Conservation (phyloP, 2,797 vertebrate genomes). For the Nyctibius grandis region DNA sequence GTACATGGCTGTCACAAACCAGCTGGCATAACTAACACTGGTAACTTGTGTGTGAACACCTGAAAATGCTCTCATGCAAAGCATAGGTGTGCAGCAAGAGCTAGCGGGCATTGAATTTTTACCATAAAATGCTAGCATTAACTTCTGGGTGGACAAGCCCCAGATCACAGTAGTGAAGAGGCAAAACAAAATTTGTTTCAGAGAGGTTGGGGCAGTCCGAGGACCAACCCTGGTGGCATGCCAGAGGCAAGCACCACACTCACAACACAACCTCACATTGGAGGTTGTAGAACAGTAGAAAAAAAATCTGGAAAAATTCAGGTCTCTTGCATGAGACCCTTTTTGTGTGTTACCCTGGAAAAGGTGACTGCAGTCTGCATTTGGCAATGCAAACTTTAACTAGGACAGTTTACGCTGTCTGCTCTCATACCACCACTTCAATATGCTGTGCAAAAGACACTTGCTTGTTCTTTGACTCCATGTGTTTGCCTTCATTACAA, state of each 20-base stretch:
- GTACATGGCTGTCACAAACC: background rate
- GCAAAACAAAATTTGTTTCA: background rate
- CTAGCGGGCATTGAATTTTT: background rate
- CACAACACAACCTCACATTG: fast-evolving
- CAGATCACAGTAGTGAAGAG: background rate
- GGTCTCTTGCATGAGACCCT: background rate
- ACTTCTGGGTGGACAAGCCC: background rate
- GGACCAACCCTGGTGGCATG: background rate
- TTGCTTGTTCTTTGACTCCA: background rate
- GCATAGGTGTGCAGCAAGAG: background rate
- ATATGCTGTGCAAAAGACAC: background rate
- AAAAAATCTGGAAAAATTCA: background rate
- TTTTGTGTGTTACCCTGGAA: background rate
- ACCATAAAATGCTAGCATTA: background rate
- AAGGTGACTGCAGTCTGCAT: background rate
- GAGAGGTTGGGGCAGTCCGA: background rate
- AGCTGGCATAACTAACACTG: background rate
- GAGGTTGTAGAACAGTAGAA: background rate
- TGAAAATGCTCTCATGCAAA: background rate
- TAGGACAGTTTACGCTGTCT: background rate
- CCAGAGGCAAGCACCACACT: background rate
- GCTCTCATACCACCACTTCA: background rate
- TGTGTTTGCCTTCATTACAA: background rate
- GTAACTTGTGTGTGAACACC: background rate
- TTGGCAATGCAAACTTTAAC: background rate